Evolutionary conservation across 2,113 vertebrate species (phyloP), one percentile per base, ranked within the genome.

Genomic region (Megalops atlanticus): DNA sequence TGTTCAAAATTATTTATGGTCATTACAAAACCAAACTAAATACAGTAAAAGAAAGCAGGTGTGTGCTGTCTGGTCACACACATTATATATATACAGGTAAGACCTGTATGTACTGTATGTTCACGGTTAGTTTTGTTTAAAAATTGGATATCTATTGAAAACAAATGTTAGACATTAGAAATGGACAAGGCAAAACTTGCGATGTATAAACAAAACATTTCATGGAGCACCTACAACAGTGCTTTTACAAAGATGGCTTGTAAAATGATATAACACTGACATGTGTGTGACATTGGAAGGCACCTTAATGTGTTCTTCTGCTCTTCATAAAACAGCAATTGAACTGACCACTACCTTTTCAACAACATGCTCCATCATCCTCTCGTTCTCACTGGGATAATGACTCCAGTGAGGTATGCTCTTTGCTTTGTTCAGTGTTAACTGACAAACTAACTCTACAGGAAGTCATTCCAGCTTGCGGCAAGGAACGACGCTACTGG

Each of bases 401-500:
- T 38, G 35, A 40, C 21, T 70, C 33, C 40, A 38, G 69, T 47
- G 27, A 38, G n/a, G 11, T 47, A 38, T 38, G 41, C 39, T 72
- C 21, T 33, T 35, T 36, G 69, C 45, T 15, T 38, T 0, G 14
- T 77, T 74, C 31, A 31, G 15, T 31, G 14, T 47, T 15, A 21
- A 73, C 49, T 40, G 40, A 68, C 83, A 82, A 41, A 68, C 47
- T 78, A 54, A 47, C 81, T 58, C 64, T 39, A 70, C 77, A 39
- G 68, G 70, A 64, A 82, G 33, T 12, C 7, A 49, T 27, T 75
- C 43, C 38, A 33, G 18, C 45, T 15, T 27, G 58, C 16, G n/a
- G n/a, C n/a, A n/a, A n/a, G n/a, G n/a, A 33, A 47, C 40, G 33
- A n/a, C 21, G 87, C 95, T 94, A 99, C 74, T 99, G 97, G 89